phyloP scores from a whole-genome alignment of 1,140 invertebrate species.

The Drosophila serrata region DNA sequence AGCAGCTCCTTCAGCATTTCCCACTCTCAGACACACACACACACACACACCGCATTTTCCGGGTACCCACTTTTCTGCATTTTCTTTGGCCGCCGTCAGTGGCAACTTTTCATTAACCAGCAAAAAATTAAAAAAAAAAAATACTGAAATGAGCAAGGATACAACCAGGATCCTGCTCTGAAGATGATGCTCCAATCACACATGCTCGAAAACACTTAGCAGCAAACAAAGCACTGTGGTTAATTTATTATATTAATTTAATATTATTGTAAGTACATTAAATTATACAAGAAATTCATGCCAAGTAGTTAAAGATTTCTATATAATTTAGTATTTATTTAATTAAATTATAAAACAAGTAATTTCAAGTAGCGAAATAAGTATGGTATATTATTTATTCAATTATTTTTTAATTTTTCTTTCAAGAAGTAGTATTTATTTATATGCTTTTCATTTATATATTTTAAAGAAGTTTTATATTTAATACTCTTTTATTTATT shows the following conservation, averaged over 20 bases:
- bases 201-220: conserved; percentile 15
- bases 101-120: conserved; percentile 71
- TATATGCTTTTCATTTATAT: background rate
- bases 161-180: conserved; percentile 4
- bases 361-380: too few relatives aligned
- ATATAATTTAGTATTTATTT: too few relatives aligned
- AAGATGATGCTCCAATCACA: conserved; percentile 14
- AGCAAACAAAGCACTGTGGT: background rate
- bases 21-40: conserved; percentile 3
- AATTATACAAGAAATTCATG: background rate
- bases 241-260: background rate
- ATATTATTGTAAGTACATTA: background rate
- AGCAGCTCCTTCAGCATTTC: conserved; percentile 29
- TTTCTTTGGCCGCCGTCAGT: conserved; percentile 57
- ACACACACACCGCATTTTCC: conserved; percentile 5
- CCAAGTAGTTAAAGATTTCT: background rate
- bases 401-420: too few relatives aligned
- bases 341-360: too few relatives aligned
- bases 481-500: background rate
- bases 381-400: too few relatives aligned
- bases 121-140: conserved; percentile 29
- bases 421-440: background rate
- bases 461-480: background rate
- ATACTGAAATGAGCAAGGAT: conserved; percentile 22
- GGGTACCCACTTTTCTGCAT: conserved; percentile 25